Base-by-base conservation (phyloP, 2,797 vertebrate species). In the Acanthornis magna region DNA sequence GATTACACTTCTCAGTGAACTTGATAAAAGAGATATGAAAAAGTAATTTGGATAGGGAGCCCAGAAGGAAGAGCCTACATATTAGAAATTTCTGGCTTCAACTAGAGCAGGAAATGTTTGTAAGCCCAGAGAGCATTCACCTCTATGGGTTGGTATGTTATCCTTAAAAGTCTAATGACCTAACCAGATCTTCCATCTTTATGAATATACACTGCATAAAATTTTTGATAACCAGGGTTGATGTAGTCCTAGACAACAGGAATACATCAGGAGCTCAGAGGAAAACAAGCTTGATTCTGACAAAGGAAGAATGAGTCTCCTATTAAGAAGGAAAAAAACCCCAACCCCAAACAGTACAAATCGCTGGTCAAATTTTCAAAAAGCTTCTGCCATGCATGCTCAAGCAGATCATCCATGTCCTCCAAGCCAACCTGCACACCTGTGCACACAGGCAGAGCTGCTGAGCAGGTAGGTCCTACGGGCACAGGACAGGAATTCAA, bases 311-410 rank as follows among this genome's bases (percentile, higher is more conserved):
- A 77, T 21, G 3, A 62, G 40, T 57, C 18, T 83, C 34, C 38
- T 48, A 75, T 55, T 48, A 40, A 45, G 43, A 58, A 91, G 36
- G 45, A 38, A 43, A 70, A 45, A 50, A 48, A 1, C 3, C 3
- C 30, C 68, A 82, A 11, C 0, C n/a, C 62, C 12, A 14, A 89
- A 57, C 29, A 95, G 60, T 51, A 89, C 51, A 91, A 73, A 91
- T 73, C 22, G 92, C 63, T 70, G 57, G 73, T 30, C 18, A 88
- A 88, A 45, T 67, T 94, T 88, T 88, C 58, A 36, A 67, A 84
- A 91, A 96, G 88, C 94, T 84, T 91, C 93, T 94, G 94, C 95
- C 95, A 94, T 94, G 94, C 89, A 93, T 40, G 89, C 91, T 86
- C 55, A 96, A 96, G 94, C 93, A 88, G 74, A 89, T 45, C 3